Percentiles rank a stretch among this genome's conserved stretches.
Conservation (phyloP, 1,140 invertebrate genomes). For the Sweltsa coloradensis region DNA sequence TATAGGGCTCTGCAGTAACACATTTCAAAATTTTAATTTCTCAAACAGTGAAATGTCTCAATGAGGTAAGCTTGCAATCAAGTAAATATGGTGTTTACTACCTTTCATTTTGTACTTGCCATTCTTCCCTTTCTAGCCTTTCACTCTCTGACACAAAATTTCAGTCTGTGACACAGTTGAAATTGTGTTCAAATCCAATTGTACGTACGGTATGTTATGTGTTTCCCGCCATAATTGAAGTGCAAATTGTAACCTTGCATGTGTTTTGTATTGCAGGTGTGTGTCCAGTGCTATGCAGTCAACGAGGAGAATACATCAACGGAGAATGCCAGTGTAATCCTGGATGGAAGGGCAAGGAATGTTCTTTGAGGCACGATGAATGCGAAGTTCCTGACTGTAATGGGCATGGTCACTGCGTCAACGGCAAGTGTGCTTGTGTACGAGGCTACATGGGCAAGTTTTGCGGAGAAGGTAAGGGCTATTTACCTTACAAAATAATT, state of each 20-base stretch:
- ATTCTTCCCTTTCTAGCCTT: too few species aligned
- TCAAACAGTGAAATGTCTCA: too few species aligned
- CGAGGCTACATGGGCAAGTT: conserved; percentile 86
- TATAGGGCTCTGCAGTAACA: too few species aligned
- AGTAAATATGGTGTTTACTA: too few species aligned
- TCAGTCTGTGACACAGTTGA: not conserved
- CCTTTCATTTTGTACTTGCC: too few species aligned
- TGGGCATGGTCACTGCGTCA: conserved; percentile 87
- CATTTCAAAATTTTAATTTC: too few species aligned
- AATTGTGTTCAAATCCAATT: not conserved
- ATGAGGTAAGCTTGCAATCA: too few species aligned
- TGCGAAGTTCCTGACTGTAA: conserved; percentile 91
- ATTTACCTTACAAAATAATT: too few species aligned
- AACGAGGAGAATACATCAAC: conserved; percentile 90
- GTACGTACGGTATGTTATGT: not conserved
- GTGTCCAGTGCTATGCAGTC: conserved; percentile 90
- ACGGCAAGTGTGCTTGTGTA: conserved; percentile 88
- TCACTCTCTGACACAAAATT: too few species aligned
- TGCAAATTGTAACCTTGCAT: conserved; percentile 1
- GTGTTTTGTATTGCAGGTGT: conserved; percentile 50
- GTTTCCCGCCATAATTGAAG: not conserved
- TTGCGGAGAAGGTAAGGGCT: conserved; percentile 64
- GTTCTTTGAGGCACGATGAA: conserved; percentile 82
- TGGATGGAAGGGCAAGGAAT: conserved; percentile 94
- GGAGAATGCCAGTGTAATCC: conserved; percentile 93